Evolutionary conservation across 2,797 vertebrate species (phyloP).

Genomic region (Australoheros facetus): DNA sequence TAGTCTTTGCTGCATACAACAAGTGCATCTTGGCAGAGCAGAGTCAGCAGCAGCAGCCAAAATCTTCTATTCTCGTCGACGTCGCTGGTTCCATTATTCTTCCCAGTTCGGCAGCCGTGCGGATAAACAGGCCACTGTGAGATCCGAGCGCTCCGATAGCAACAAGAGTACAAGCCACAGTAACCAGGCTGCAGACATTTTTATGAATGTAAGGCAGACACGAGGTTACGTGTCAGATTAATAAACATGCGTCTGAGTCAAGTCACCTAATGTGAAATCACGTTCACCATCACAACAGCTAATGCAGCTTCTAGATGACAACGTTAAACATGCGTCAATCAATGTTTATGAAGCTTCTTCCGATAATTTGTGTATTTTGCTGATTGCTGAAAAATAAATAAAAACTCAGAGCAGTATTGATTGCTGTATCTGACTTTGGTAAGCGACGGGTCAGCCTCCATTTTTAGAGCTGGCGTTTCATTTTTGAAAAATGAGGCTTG

Average conservation of each 20-base stretch:
- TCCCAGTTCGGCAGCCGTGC: conserved; percentile 19
- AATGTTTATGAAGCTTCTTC: not conserved
- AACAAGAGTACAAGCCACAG: conserved; percentile 16
- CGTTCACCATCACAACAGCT: not conserved
- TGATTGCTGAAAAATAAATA: conserved; percentile 1
- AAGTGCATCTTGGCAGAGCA: conserved; percentile 51
- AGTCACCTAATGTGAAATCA: conserved; percentile 2
- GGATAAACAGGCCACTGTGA: conserved; percentile 13
- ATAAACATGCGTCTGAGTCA: not conserved
- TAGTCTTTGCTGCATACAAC: conserved; percentile 31
- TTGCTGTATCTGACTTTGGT: conserved; percentile 22
- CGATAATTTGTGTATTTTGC: not conserved
- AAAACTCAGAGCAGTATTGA: conserved; percentile 25
- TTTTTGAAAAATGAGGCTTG: conserved; percentile 70
- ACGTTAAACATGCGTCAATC: not conserved
- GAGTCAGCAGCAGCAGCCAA: conserved; percentile 34
- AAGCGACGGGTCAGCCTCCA: conserved; percentile 54
- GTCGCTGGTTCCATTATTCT: conserved; percentile 35
- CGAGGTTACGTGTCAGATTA: conserved; percentile 5
- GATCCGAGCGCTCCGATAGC: not conserved
- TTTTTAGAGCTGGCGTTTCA: conserved; percentile 60
- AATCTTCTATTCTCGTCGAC: conserved; percentile 26
- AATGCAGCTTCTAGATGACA: not conserved
- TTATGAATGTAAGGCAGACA: conserved; percentile 5
- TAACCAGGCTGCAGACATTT: not conserved